Percentiles rank a stretch among this genome's conserved stretches.
phyloP scores from a whole-genome alignment of 2,888 invertebrate genomes.

The Dascillus cervinus region DNA sequence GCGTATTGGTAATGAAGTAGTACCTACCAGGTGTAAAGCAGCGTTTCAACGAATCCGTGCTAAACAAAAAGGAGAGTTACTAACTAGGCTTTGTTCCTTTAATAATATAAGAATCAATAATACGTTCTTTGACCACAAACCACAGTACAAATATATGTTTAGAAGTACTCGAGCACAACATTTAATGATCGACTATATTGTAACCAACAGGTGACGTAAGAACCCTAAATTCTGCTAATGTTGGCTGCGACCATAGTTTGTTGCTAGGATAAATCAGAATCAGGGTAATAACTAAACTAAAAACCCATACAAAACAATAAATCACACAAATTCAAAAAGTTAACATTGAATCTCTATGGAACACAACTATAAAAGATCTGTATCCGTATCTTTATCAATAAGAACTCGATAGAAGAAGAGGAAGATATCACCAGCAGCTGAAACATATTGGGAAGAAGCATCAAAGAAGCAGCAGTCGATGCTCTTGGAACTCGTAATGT shows the following conservation, averaged over 20 bases:
- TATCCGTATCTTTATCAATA: background rate
- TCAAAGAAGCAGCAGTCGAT: background rate
- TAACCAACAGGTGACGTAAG: slow-evolving; percentile 4
- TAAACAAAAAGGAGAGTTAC: too few relatives aligned
- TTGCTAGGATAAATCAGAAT: too few relatives aligned
- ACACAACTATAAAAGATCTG: background rate
- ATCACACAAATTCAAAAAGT: too few relatives aligned
- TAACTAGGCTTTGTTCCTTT: too few relatives aligned
- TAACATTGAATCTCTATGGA: slow-evolving; percentile 1
- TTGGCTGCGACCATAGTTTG: too few relatives aligned
- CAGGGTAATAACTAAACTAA: too few relatives aligned
- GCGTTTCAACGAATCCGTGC: too few relatives aligned
- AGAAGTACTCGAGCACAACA: slow-evolving; percentile 1
- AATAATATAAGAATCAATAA: slow-evolving; percentile 5
- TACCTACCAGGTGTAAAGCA: too few relatives aligned
- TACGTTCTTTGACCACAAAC: slow-evolving; percentile 4
- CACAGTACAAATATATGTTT: slow-evolving; percentile 5
- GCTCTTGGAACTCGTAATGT: background rate
- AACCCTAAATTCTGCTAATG: slow-evolving; percentile 3
- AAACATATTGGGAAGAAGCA: slow-evolving; percentile 1
- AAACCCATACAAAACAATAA: too few relatives aligned
- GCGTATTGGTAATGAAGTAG: too few relatives aligned
- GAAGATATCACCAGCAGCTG: slow-evolving; percentile 1
- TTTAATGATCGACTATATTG: slow-evolving; percentile 4
- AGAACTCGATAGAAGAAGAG: background rate